These are phyloP conservation scores for Toxonevra muliebris DNA, from an alignment of 2,888 invertebrate species.

Conservation along the genomic window DNA sequence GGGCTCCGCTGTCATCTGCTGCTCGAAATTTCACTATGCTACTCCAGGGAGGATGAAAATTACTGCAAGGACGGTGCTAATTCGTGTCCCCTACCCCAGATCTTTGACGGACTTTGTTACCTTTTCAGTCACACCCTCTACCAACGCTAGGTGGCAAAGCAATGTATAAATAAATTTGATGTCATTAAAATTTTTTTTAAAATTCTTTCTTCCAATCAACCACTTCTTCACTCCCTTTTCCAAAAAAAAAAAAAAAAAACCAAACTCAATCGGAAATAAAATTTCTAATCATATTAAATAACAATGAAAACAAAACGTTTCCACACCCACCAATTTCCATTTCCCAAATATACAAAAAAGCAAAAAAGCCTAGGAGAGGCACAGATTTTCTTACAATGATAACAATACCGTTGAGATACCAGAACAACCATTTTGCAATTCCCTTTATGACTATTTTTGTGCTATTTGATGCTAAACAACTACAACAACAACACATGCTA, in stretches of 20 bases:
- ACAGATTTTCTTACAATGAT: conserved; percentile 38
- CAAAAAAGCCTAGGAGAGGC: conserved; percentile 13
- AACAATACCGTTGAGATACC: conserved; percentile 57
- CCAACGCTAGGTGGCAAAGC: no score
- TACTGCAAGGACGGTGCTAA: no score
- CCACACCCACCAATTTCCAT: conserved; percentile 3
- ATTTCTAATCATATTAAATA: conserved; percentile 44
- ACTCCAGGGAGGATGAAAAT: no score
- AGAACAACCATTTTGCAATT: conserved; percentile 51
- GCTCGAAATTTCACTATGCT: no score
- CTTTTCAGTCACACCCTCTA: no score
- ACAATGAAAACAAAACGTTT: conserved; percentile 41
- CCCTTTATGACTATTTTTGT: conserved; percentile 52
- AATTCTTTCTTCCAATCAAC: not conserved
- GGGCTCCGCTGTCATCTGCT: no score
- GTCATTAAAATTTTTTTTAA: not conserved
- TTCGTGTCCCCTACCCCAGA: no score
- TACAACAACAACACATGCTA: conserved; percentile 17
- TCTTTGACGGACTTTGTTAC: no score
- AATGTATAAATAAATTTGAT: not conserved
- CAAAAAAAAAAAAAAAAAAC: no score
- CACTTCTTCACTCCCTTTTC: not conserved
- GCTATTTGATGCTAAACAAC: conserved; percentile 7
- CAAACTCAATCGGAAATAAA: conserved; percentile 41
- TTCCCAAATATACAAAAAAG: not conserved